phyloP scores from a whole-genome alignment of 2,797 vertebrate genomes.

The Malacoraja senta region DNA sequence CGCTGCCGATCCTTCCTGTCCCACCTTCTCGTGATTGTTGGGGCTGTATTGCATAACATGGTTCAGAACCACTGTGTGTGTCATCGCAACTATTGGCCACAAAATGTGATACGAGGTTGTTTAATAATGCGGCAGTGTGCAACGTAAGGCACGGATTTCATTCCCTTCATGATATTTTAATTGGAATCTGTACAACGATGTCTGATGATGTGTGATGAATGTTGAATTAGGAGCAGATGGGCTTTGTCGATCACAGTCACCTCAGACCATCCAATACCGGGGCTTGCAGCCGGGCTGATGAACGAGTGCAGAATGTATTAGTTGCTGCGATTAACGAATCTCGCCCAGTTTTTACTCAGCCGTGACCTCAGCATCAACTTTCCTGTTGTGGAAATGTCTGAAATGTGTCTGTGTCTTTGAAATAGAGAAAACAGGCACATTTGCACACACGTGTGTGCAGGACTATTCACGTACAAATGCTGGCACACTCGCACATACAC shows the following conservation, averaged over 20 bases:
- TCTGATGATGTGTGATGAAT: constrained; percentile 7
- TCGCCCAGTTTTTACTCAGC: background rate
- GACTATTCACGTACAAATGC: background rate
- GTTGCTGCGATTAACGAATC: background rate
- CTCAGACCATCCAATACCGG: background rate
- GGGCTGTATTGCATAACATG: background rate
- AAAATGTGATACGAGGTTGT: background rate
- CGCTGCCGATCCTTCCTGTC: no score
- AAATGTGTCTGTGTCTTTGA: background rate
- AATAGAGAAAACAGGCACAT: background rate
- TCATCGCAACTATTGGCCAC: no score
- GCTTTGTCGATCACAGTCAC: background rate
- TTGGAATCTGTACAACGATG: background rate
- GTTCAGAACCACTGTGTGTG: background rate
- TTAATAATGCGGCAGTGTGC: background rate
- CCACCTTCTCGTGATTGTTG: background rate
- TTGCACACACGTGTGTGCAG: background rate
- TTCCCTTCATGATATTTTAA: constrained; percentile 33
- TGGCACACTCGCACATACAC: no score
- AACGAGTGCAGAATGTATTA: background rate
- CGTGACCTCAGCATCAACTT: background rate
- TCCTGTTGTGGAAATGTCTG: background rate
- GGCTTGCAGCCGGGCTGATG: background rate
- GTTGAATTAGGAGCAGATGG: constrained; percentile 7
- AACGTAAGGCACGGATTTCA: background rate